Percentiles rank a stretch among this genome's conserved stretches.
Evolutionary conservation across 2,113 vertebrate species (phyloP).

Genomic region (Gymnorhina tibicen): DNA sequence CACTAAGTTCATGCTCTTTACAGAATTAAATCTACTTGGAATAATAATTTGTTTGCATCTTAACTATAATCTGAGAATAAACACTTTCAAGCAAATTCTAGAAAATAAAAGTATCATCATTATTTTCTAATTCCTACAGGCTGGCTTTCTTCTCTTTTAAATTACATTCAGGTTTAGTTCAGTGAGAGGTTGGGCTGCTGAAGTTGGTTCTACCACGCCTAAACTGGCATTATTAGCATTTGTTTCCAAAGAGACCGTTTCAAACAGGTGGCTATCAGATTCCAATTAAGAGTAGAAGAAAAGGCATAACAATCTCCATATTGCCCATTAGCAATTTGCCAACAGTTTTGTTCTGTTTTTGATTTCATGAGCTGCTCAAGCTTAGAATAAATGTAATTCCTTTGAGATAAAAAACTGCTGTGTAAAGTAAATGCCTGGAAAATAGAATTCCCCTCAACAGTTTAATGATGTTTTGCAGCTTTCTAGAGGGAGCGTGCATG

Average conservation of each 20-base stretch:
- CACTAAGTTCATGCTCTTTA: neutral
- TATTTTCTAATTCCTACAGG: neutral
- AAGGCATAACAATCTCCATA: neutral
- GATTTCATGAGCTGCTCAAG: neutral
- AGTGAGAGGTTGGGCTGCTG: neutral
- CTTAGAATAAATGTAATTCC: constrained; percentile 21
- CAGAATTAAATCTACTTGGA: neutral
- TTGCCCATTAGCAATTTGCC: neutral
- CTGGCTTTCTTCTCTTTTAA: neutral
- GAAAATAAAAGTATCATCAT: neutral
- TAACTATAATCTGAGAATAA: neutral
- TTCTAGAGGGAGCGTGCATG: neutral
- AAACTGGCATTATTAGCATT: neutral
- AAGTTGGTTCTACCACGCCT: neutral
- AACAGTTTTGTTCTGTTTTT: constrained; percentile 4
- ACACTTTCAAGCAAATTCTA: neutral
- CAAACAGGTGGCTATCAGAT: constrained; percentile 15
- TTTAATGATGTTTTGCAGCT: neutral
- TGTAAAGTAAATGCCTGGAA: neutral
- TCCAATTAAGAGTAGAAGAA: constrained; percentile 3
- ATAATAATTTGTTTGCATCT: neutral
- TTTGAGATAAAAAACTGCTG: neutral
- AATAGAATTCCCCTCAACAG: neutral
- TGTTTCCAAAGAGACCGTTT: constrained; percentile 16
- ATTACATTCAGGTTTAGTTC: neutral